Percentiles rank a stretch among this genome's conserved stretches.
These are phyloP conservation scores for Hafferia zeledoni DNA, from an alignment of 2,797 vertebrate species.

Conservation along the genomic window DNA sequence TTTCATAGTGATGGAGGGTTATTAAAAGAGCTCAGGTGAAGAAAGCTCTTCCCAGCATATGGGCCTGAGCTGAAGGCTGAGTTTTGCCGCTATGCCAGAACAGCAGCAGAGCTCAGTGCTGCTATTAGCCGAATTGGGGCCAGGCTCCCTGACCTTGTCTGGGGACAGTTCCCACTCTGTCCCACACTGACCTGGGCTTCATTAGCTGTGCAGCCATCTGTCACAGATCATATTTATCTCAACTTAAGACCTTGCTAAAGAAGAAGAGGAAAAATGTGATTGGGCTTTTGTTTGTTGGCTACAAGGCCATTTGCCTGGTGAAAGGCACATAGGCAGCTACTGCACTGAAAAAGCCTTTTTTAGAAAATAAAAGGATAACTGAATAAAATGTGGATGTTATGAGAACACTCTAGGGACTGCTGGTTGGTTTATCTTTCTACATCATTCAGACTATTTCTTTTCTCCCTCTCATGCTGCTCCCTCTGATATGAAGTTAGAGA, in stretches of 20 bases:
- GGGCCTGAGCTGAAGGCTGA: background rate
- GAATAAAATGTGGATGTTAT: background rate
- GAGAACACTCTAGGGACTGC: background rate
- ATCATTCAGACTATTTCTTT: background rate
- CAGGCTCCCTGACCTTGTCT: conserved; percentile 17
- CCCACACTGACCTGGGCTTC: conserved; percentile 9
- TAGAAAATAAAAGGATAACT: background rate
- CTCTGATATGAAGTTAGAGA: background rate
- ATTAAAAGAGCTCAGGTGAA: conserved; percentile 62
- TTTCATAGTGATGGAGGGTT: conserved; percentile 57
- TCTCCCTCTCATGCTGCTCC: rapidly evolving
- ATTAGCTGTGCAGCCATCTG: conserved; percentile 50
- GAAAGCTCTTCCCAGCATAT: conserved; percentile 47
- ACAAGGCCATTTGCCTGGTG: background rate
- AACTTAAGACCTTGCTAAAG: background rate
- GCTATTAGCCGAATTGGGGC: background rate
- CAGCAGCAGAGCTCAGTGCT: background rate
- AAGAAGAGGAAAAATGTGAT: background rate
- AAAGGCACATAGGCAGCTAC: background rate
- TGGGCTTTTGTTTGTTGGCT: background rate
- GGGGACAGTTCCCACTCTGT: background rate
- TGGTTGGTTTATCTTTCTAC: background rate
- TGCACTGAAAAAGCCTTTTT: background rate
- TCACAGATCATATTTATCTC: background rate
- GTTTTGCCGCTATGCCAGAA: background rate